Conservation (phyloP, 2,888 invertebrate species). For the Uropetala carovei region DNA sequence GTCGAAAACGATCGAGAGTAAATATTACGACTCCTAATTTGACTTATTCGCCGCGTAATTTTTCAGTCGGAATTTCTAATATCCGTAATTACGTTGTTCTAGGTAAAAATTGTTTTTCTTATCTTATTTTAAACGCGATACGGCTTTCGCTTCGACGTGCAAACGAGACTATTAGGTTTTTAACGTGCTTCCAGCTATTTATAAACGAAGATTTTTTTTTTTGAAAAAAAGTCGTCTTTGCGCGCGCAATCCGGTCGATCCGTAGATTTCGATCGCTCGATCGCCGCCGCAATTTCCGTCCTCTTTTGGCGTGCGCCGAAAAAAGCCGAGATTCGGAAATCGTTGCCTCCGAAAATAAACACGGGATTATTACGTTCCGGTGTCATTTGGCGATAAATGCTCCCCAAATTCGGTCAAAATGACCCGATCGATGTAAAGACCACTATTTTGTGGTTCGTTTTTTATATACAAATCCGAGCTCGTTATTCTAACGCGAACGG, state of each 20-base stretch:
- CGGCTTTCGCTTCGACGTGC: not conserved
- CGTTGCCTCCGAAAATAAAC: not conserved
- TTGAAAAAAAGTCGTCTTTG: not conserved
- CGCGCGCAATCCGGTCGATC: not conserved
- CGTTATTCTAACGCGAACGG: no score
- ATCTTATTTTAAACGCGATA: not conserved
- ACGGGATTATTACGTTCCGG: not conserved
- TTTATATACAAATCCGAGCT: no score
- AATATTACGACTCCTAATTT: no score
- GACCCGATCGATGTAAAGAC: not conserved
- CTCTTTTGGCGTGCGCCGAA: not conserved
- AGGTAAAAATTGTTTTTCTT: not conserved
- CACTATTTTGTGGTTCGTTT: no score
- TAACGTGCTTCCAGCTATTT: not conserved
- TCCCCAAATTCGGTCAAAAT: not conserved
- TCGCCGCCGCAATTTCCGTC: not conserved
- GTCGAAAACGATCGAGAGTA: no score
- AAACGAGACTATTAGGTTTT: not conserved
- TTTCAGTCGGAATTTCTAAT: not conserved
- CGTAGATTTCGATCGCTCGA: not conserved
- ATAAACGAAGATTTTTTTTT: not conserved
- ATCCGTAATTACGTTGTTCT: not conserved
- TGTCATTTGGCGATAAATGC: slow-evolving; percentile 9
- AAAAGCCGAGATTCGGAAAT: not conserved
- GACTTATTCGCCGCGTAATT: not conserved